phyloP scores from a whole-genome alignment of 64 coral and sea anemone species.

The Anthopleura sola region DNA sequence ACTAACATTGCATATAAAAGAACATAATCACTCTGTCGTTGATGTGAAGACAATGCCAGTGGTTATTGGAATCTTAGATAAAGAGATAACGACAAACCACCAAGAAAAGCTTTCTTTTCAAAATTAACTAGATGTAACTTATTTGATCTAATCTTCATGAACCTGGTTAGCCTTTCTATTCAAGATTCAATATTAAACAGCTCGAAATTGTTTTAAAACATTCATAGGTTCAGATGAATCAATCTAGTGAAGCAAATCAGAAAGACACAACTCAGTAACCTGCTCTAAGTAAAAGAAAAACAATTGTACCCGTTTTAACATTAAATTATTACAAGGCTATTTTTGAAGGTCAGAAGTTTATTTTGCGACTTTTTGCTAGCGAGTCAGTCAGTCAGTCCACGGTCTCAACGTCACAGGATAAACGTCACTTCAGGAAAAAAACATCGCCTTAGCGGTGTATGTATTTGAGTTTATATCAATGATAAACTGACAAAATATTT shows the following conservation, averaged over 20 bases:
- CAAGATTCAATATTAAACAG: background rate
- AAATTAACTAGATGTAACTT: background rate
- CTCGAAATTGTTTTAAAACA: background rate
- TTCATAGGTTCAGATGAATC: background rate
- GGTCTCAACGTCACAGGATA: background rate
- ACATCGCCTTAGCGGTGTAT: background rate
- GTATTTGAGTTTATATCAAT: background rate
- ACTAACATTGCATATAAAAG: background rate
- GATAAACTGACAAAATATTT: background rate
- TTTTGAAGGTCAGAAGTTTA: too few relatives aligned
- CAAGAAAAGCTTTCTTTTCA: background rate
- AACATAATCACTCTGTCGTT: constrained; percentile 11
- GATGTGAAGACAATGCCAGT: constrained; percentile 11
- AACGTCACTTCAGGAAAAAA: background rate
- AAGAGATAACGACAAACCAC: background rate
- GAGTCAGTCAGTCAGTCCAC: too few relatives aligned
- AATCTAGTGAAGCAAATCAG: background rate
- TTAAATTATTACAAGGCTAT: background rate
- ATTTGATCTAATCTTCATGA: background rate
- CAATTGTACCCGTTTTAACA: background rate
- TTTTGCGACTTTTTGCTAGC: too few relatives aligned
- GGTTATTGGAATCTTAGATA: constrained; percentile 8
- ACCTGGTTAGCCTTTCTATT: background rate
- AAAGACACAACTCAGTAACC: background rate
- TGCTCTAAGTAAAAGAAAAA: background rate